Evolutionary conservation across 2,888 invertebrate genomes (phyloP), one percentile per base, ranked within the genome.

Genomic region (Marronus borbonicus): DNA sequence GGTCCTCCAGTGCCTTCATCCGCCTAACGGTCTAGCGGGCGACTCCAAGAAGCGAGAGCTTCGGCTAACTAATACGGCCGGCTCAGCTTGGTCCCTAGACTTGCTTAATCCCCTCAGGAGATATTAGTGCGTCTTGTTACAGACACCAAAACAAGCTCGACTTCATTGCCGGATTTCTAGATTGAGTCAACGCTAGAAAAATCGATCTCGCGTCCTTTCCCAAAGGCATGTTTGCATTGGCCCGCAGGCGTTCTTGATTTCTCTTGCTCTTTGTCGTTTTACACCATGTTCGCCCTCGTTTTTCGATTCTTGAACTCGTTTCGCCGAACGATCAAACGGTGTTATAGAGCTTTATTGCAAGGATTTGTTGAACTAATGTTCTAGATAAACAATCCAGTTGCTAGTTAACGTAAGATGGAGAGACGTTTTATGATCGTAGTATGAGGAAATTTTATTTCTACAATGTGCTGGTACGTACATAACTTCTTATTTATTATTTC

Each of bases 81-180:
- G 8, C 55, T 82, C 83, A 83, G 82, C 81, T 82, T 81, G 76
- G 79, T 80, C 77, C 80, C 78, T 79, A 80, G 80, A 80, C 81
- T 49, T 74, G 79, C 80, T 81, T 83, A 84, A 84, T 84, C 83
- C 85, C 81, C 85, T 78, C 81, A 83, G 84, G 85, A 83, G 82
- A 84, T 84, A 85, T 84, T 85, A 85, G 83, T 80, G 81, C 83
- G 83, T 81, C 84, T 82, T 84, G 84, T 83, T 84, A 82, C 81
- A 78, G 83, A 83, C 83, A 83, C 84, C 84, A 82, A 82, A 83
- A 83, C 83, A 83, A 82, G 82, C 81, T 80, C 81, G 80, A 79
- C 80, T 81, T 82, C 81, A 82, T 82, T 81, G 81, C 81, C 65
- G 81, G 81, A 81, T 81, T 81, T 81, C 81, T 82, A 81, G 81